Conservation (phyloP, 2,797 vertebrate species). For the Triplophysa bombifrons region DNA sequence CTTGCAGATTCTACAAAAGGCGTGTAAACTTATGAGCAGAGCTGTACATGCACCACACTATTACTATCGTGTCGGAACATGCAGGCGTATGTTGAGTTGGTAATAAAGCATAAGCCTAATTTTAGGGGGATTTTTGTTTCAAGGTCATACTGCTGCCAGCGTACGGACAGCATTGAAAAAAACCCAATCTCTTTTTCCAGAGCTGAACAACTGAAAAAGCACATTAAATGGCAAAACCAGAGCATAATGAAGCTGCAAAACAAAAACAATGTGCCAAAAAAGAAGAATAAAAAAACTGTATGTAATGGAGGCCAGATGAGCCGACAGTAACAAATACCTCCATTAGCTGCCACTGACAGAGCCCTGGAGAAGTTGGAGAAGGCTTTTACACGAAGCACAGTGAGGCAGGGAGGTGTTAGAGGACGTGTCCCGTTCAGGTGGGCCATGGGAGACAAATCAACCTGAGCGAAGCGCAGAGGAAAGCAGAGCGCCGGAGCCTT, state of each 20-base stretch:
- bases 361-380: constrained; percentile 10
- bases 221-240: constrained; percentile 39
- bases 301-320: constrained; percentile 21
- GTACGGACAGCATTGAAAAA: constrained; percentile 1
- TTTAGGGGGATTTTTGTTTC: constrained; percentile 28
- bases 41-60: not conserved
- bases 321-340: constrained; percentile 22
- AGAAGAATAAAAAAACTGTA: not conserved
- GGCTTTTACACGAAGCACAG: constrained; percentile 12
- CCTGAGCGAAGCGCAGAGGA: constrained; percentile 28
- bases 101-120: constrained; percentile 32
- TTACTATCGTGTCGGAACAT: constrained; percentile 7
- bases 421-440: constrained; percentile 23
- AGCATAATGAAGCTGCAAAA: constrained; percentile 44
- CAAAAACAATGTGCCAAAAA: constrained; percentile 43
- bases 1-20: not conserved
- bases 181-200: constrained; percentile 29
- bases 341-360: constrained; percentile 45
- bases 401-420: constrained; percentile 2
- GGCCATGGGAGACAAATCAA: constrained; percentile 10
- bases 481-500: constrained; percentile 13
- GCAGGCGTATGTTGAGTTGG: constrained; percentile 22
- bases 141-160: constrained; percentile 34
- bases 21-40: not conserved
- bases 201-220: constrained; percentile 21